Evolutionary conservation across 2,888 invertebrate species (phyloP).

Genomic region (Salticus scenicus): DNA sequence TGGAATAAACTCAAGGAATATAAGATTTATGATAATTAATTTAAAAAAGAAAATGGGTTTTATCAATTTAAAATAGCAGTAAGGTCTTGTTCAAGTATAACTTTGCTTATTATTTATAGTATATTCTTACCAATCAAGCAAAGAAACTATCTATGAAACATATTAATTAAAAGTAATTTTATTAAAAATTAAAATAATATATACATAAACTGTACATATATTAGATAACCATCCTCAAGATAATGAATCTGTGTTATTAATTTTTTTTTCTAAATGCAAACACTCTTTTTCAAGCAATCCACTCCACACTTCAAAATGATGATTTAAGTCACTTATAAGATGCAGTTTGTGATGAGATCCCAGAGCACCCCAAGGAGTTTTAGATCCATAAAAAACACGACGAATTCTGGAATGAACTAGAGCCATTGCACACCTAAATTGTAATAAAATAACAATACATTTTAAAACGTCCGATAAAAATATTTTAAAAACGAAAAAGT

Average conservation of each 20-base stretch:
- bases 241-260: not conserved
- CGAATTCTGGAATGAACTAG: constrained; percentile 90
- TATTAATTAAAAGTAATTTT: not conserved
- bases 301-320: constrained; percentile 92
- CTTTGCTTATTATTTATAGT: too few relatives aligned
- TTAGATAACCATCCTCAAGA: not conserved
- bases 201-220: not conserved
- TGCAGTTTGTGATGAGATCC: constrained; percentile 85
- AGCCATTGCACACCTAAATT: constrained; percentile 88
- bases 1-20: too few relatives aligned
- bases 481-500: too few relatives aligned
- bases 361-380: constrained; percentile 81
- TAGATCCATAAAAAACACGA: constrained; percentile 84
- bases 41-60: too few relatives aligned
- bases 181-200: not conserved
- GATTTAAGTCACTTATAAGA: constrained; percentile 86
- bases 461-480: too few relatives aligned
- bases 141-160: too few relatives aligned
- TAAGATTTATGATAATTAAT: too few relatives aligned
- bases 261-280: not conserved
- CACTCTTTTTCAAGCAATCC: constrained; percentile 29
- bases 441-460: too few relatives aligned
- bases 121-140: too few relatives aligned
- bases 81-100: too few relatives aligned
- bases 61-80: too few relatives aligned